Conservation (phyloP, 2,113 vertebrate species). For the Pseudolaguvia tuberculata region DNA sequence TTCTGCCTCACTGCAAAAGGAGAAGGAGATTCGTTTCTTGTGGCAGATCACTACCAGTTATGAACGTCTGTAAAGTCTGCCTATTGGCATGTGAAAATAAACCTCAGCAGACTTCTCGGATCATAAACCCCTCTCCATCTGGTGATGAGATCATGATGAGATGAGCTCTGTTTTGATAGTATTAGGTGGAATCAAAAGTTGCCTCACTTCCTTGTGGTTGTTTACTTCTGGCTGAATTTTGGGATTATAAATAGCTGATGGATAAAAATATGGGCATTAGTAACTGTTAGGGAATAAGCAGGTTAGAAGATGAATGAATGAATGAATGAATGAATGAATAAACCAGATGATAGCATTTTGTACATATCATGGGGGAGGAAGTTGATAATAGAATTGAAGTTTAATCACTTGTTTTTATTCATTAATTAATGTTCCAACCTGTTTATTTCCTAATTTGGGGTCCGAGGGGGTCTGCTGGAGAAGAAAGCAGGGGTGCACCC, state of each 20-base stretch:
- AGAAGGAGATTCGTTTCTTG: slow-evolving; percentile 66
- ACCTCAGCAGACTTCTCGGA: slow-evolving; percentile 49
- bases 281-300: no score
- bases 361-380: no score
- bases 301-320: no score
- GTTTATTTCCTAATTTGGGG: no score
- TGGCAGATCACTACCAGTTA: slow-evolving; percentile 62
- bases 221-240: background rate
- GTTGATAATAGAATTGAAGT: no score
- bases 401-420: no score
- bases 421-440: no score
- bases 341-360: no score
- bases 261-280: background rate
- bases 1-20: slow-evolving; percentile 68
- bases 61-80: slow-evolving; percentile 63
- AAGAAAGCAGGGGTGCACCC: no score
- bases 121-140: slow-evolving; percentile 57
- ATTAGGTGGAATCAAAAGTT: slow-evolving; percentile 50
- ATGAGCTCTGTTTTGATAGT: slow-evolving; percentile 55
- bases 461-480: no score
- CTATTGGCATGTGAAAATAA: slow-evolving; percentile 61
- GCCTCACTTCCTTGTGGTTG: background rate
- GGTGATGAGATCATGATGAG: slow-evolving; percentile 55
- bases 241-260: background rate
- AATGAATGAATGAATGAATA: no score